Evolutionary conservation across 1,140 invertebrate species (phyloP), one percentile per base, ranked within the genome.

Genomic region (Tribolium madens): DNA sequence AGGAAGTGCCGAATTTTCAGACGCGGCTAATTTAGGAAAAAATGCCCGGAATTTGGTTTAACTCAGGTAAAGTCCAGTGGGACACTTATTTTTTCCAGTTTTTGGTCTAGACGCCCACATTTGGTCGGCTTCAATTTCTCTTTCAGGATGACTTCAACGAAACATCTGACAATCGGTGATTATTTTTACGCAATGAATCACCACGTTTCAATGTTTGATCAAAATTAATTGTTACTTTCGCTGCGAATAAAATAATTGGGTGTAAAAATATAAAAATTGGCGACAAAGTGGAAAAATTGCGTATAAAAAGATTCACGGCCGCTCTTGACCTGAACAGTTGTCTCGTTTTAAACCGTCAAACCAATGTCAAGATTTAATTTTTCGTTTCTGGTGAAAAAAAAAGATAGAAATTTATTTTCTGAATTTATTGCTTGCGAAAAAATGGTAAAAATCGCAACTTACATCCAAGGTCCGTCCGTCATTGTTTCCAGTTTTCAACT

Each of bases 361-460:
- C 18, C 70, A 72, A 52, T 72, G 70, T 72, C 70, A 72, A 72
- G 70, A 31, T n/a, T n/a, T n/a, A n/a, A n/a, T n/a, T n/a, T n/a
- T n/a, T n/a, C n/a, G n/a, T n/a, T n/a, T n/a, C n/a, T n/a, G n/a
- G n/a, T n/a, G n/a, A n/a, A n/a, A n/a, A n/a, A n/a, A n/a, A n/a
- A n/a, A n/a, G n/a, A n/a, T n/a, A n/a, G n/a, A n/a, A n/a, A n/a
- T n/a, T n/a, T n/a, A n/a, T n/a, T n/a, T n/a, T n/a, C n/a, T n/a
- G n/a, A n/a, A n/a, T n/a, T n/a, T n/a, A n/a, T n/a, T n/a, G n/a
- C n/a, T n/a, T n/a, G n/a, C n/a, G n/a, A n/a, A n/a, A n/a, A n/a
- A n/a, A n/a, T n/a, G n/a, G n/a, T n/a, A n/a, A n/a, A n/a, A n/a
- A n/a, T n/a, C n/a, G n/a, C n/a, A n/a, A 71, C 70, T 72, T 48